Evolutionary conservation across 2,888 invertebrate genomes (phyloP).

Genomic region (Dasysyrphus tricinctus): DNA sequence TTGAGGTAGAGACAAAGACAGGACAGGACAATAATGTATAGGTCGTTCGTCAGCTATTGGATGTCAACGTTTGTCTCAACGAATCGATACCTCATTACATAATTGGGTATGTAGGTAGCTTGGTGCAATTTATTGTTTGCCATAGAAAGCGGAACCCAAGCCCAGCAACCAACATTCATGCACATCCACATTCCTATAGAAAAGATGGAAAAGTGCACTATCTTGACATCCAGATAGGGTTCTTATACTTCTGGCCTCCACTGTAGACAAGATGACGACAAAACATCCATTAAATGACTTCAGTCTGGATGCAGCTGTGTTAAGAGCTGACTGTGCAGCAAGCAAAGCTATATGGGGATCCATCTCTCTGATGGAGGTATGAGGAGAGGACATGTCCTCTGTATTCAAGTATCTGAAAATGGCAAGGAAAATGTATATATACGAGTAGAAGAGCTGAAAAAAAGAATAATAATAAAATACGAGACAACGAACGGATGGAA

Average conservation of each 20-base stretch:
- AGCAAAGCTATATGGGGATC: neutral
- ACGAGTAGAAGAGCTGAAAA: slow-evolving; percentile 6
- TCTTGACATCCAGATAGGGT: slow-evolving; percentile 40
- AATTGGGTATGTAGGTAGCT: slow-evolving; percentile 70
- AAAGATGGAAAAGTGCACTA: slow-evolving; percentile 33
- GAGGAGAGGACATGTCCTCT: slow-evolving; percentile 42
- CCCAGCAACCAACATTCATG: slow-evolving; percentile 8
- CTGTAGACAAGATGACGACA: slow-evolving; percentile 73
- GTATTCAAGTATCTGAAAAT: slow-evolving; percentile 63
- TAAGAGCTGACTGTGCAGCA: neutral
- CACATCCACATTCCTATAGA: neutral
- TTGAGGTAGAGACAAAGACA: slow-evolving; percentile 17
- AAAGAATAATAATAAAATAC: slow-evolving; percentile 16
- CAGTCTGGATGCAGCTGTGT: slow-evolving; percentile 64
- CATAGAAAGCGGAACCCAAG: slow-evolving; percentile 19
- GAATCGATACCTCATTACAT: slow-evolving; percentile 71
- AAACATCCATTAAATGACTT: slow-evolving; percentile 73
- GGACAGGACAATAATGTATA: slow-evolving; percentile 35
- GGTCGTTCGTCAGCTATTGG: slow-evolving; percentile 24
- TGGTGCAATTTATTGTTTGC: slow-evolving; percentile 44
- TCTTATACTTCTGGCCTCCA: slow-evolving; percentile 66
- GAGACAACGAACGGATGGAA: slow-evolving; percentile 43
- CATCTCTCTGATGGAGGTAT: neutral
- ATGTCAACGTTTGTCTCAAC: slow-evolving; percentile 23
- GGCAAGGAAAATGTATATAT: slow-evolving; percentile 54